A percentile compares a stretch with the other conserved stretches of the same genome.
phyloP scores from a whole-genome alignment of 2,888 invertebrate genomes.

The Calliphora vomitoria region DNA sequence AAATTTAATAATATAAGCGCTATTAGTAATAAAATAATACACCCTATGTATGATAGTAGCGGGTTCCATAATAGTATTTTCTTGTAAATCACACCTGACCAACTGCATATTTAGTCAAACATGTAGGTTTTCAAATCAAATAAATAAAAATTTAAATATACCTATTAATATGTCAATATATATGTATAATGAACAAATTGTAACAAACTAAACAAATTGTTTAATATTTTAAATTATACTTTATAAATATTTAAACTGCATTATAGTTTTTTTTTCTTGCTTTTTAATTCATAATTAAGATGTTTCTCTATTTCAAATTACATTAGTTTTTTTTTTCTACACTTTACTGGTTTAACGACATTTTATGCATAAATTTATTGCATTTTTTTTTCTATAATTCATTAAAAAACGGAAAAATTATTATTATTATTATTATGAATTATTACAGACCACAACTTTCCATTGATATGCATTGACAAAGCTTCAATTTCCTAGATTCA shows the following conservation, averaged over 20 bases:
- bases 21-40: no score
- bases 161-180: neutral
- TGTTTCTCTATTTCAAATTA: constrained; percentile 51
- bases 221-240: neutral
- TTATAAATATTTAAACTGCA: neutral
- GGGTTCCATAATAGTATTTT: neutral
- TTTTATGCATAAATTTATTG: constrained; percentile 61
- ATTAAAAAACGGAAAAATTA: constrained; percentile 51
- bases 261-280: neutral
- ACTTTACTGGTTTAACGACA: constrained; percentile 61
- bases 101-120: neutral
- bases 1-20: no score
- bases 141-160: neutral
- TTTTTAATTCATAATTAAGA: constrained; percentile 61
- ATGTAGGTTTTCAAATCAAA: constrained; percentile 37
- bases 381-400: constrained; percentile 1
- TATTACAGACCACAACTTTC: constrained; percentile 63
- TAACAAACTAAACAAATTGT: constrained; percentile 6
- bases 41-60: no score
- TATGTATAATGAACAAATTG: neutral
- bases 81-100: neutral
- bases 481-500: constrained; percentile 66
- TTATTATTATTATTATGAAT: constrained; percentile 55
- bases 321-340: constrained; percentile 7
- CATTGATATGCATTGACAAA: constrained; percentile 63